A percentile compares a stretch with the other conserved stretches of the same genome.
Evolutionary conservation across 2,797 vertebrate species (phyloP).

Genomic region (Bryconaethiops microstoma): DNA sequence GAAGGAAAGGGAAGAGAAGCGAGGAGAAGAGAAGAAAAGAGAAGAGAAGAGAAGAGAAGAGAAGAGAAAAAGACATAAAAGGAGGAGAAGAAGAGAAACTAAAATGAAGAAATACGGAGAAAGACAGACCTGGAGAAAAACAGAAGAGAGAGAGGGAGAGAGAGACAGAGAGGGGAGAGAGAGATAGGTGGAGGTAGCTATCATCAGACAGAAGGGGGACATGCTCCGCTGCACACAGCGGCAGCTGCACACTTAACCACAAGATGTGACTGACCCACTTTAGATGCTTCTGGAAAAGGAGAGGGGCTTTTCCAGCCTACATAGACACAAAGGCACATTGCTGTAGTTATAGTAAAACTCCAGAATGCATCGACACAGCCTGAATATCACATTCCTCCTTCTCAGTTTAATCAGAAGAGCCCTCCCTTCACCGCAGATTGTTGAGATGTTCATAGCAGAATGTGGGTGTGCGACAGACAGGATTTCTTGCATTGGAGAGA

Average conservation of each 20-base stretch:
- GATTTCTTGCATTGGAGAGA: constrained; percentile 30
- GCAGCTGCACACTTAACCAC: constrained; percentile 69
- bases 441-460: constrained; percentile 27
- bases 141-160: not conserved
- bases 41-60: not conserved
- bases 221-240: constrained; percentile 40
- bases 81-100: not conserved
- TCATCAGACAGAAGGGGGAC: constrained; percentile 48
- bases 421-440: constrained; percentile 22
- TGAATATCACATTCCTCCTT: not conserved
- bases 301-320: constrained; percentile 76
- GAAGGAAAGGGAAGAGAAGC: not conserved
- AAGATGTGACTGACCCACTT: constrained; percentile 79
- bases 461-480: constrained; percentile 39
- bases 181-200: constrained; percentile 42
- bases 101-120: not conserved
- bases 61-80: not conserved
- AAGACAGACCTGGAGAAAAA: too few relatives aligned
- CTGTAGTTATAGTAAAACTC: constrained; percentile 58
- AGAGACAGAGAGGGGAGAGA: not conserved
- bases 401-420: constrained; percentile 17
- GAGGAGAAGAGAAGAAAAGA: not conserved
- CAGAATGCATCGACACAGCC: constrained; percentile 31
- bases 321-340: constrained; percentile 52
- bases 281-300: constrained; percentile 73